These are phyloP conservation scores for Phylloscopus trochiloides DNA, from an alignment of 2,113 vertebrate genomes.

Conservation along the genomic window DNA sequence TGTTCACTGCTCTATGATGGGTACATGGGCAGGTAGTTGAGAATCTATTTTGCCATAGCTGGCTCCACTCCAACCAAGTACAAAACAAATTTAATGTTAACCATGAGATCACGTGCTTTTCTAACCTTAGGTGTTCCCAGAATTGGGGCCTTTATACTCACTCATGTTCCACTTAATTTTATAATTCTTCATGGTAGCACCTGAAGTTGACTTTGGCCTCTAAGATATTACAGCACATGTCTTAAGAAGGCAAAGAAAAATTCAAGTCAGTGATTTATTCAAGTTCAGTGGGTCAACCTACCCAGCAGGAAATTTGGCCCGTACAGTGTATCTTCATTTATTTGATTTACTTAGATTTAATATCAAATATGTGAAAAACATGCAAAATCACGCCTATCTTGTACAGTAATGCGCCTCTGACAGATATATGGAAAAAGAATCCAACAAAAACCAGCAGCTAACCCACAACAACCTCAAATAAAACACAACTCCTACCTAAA, in stretches of 20 bases:
- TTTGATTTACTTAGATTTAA: slow-evolving; percentile 20
- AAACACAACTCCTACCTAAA: slow-evolving; percentile 18
- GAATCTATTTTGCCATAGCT: not conserved
- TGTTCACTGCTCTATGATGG: not conserved
- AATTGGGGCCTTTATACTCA: not conserved
- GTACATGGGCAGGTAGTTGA: not conserved
- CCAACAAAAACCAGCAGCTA: slow-evolving; percentile 31
- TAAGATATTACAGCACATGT: not conserved
- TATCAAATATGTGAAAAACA: not conserved
- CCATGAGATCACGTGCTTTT: not conserved
- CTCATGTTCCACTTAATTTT: slow-evolving; percentile 5
- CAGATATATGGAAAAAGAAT: slow-evolving; percentile 1
- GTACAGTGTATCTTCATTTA: not conserved
- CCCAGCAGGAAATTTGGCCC: not conserved
- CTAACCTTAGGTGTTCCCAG: not conserved
- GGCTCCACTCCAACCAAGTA: not conserved
- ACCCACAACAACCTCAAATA: slow-evolving; percentile 48
- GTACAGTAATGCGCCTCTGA: not conserved
- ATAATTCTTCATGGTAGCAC: slow-evolving; percentile 9
- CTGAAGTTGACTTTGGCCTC: slow-evolving; percentile 31
- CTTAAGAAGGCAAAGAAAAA: not conserved
- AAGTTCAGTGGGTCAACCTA: not conserved
- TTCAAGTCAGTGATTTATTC: not conserved
- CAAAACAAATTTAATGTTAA: not conserved
- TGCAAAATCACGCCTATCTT: not conserved